Evolutionary conservation across 2,113 vertebrate species (phyloP).

Genomic region (Poeciliopsis prolifica): DNA sequence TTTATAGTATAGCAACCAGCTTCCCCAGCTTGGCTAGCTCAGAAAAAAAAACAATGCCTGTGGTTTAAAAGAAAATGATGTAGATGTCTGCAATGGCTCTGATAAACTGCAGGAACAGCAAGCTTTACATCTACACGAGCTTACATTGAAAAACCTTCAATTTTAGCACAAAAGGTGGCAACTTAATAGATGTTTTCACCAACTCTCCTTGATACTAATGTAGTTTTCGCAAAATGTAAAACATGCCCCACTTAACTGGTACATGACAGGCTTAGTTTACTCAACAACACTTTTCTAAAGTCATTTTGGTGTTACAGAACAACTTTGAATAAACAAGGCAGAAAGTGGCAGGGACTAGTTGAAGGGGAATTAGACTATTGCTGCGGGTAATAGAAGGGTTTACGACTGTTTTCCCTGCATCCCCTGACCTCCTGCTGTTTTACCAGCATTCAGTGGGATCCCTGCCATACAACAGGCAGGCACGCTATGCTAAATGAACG

Average conservation of each 20-base stretch:
- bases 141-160: not conserved
- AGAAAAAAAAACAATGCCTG: constrained; percentile 43
- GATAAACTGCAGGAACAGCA: constrained; percentile 2
- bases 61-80: constrained; percentile 20
- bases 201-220: not conserved
- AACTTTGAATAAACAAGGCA: constrained; percentile 38
- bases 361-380: constrained; percentile 47
- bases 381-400: constrained; percentile 55
- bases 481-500: constrained; percentile 48
- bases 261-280: constrained; percentile 15
- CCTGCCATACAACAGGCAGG: constrained; percentile 63
- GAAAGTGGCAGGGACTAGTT: not conserved
- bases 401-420: constrained; percentile 66
- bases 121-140: not conserved
- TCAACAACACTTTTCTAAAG: constrained; percentile 22
- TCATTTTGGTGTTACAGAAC: constrained; percentile 4
- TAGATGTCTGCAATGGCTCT: not conserved
- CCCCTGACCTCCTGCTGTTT: constrained; percentile 67
- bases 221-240: constrained; percentile 14
- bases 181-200: not conserved
- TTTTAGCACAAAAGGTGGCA: not conserved
- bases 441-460: constrained; percentile 68
- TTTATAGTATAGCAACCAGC: constrained; percentile 33
- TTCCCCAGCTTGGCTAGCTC: constrained; percentile 16
- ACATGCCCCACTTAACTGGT: constrained; percentile 7